A percentile compares a stretch with the other conserved stretches of the same genome.
Evolutionary conservation across 2,797 vertebrate species (phyloP).

Genomic region (Catamblyrhynchus diadema): DNA sequence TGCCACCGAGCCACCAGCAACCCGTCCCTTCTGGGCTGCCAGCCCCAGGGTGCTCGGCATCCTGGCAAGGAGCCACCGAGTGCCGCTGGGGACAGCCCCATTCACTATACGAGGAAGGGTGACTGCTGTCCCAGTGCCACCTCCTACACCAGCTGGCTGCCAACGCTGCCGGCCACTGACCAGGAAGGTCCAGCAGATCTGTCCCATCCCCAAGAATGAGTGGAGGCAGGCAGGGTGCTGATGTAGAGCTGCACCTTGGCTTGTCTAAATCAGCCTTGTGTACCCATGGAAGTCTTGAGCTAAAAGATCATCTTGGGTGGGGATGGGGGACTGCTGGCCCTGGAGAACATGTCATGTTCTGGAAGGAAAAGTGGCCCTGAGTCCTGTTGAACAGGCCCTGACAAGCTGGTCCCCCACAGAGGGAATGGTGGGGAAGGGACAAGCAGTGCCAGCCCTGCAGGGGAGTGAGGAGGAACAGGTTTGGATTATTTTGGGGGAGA

Average conservation of each 20-base stretch:
- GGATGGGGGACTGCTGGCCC: neutral
- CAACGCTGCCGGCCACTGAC: fast-evolving
- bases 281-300: neutral
- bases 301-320: neutral
- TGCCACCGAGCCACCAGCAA: fast-evolving
- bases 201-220: neutral
- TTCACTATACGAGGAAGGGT: fast-evolving
- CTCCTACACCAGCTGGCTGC: neutral
- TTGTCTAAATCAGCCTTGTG: neutral
- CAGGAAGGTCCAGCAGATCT: neutral
- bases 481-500: neutral
- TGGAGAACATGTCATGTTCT: neutral
- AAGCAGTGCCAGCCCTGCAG: neutral
- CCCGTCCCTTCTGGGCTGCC: neutral
- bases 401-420: neutral
- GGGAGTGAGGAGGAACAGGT: neutral
- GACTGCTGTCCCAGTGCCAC: neutral
- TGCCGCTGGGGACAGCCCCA: neutral
- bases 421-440: neutral
- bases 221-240: neutral
- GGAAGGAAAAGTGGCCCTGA: neutral
- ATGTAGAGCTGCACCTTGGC: neutral
- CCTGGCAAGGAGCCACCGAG: fast-evolving
- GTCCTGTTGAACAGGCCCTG: neutral
- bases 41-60: neutral